These are phyloP conservation scores for Cantharis lateralis DNA, from an alignment of 2,888 invertebrate genomes.

Conservation along the genomic window DNA sequence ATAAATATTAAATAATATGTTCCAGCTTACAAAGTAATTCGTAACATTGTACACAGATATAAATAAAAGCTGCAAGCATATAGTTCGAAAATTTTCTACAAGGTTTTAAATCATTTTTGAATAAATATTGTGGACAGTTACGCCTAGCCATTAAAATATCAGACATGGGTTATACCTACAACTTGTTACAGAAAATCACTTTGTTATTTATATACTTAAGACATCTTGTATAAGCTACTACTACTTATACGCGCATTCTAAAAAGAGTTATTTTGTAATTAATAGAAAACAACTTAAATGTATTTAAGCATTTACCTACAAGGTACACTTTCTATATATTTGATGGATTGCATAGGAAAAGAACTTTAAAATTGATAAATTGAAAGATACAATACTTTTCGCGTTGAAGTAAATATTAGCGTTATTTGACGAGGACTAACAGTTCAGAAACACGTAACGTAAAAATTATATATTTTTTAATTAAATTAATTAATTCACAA, in stretches of 20 bases:
- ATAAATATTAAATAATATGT: conserved; percentile 1
- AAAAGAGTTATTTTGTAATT: neutral
- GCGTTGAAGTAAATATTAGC: no score
- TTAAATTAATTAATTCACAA: neutral
- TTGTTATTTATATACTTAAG: conserved; percentile 48
- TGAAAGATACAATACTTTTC: no score
- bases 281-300: neutral
- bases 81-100: conserved; percentile 22
- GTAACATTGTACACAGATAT: conserved; percentile 21
- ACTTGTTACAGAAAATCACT: conserved; percentile 50
- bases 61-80: conserved; percentile 21
- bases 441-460: neutral
- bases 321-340: neutral
- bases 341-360: neutral
- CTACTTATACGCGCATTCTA: neutral
- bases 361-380: neutral
- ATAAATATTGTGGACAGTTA: conserved; percentile 57
- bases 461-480: neutral
- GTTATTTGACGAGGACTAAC: neutral
- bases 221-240: neutral
- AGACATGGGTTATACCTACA: conserved; percentile 46
- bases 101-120: conserved; percentile 53
- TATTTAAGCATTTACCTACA: neutral
- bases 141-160: conserved; percentile 49
- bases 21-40: conserved; percentile 24